Evolutionary conservation across 1,140 invertebrate genomes (phyloP).

Genomic region (Megalopta genalis): DNA sequence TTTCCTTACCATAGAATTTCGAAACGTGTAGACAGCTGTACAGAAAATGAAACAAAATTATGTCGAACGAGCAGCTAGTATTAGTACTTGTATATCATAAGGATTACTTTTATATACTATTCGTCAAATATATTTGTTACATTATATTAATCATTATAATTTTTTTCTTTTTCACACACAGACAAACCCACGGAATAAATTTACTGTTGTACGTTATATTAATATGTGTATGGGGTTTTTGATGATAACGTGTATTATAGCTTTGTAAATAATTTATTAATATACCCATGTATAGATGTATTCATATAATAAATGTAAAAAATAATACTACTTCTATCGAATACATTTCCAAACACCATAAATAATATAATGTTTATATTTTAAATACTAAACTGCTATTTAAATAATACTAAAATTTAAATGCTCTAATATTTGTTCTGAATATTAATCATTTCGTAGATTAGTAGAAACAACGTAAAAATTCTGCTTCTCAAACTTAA

Average conservation of each 20-base stretch:
- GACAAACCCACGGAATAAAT: conserved; percentile 14
- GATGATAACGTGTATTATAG: conserved; percentile 66
- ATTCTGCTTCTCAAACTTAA: not conserved
- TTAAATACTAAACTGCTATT: conserved; percentile 35
- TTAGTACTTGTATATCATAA: conserved; percentile 20
- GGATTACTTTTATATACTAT: conserved; percentile 37
- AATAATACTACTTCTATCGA: conserved; percentile 51
- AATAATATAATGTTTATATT: conserved; percentile 52
- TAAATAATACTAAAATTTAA: conserved; percentile 38
- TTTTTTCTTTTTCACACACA: conserved; percentile 24
- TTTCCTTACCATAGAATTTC: not conserved
- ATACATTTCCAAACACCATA: conserved; percentile 62
- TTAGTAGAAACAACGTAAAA: conserved; percentile 16
- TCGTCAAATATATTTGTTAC: conserved; percentile 29
- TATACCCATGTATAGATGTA: conserved; percentile 71
- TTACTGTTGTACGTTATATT: conserved; percentile 19
- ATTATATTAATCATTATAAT: conserved; percentile 19
- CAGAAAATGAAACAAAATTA: conserved; percentile 15
- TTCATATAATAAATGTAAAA: conserved; percentile 72
- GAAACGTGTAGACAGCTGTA: conserved; percentile 9
- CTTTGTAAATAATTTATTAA: conserved; percentile 79
- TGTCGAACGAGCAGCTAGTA: conserved; percentile 4
- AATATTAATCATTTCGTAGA: conserved; percentile 16
- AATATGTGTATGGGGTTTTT: conserved; percentile 37
- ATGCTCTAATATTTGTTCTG: conserved; percentile 2